Evolutionary conservation across 2,113 vertebrate species (phyloP).

Genomic region (Butorides virescens): DNA sequence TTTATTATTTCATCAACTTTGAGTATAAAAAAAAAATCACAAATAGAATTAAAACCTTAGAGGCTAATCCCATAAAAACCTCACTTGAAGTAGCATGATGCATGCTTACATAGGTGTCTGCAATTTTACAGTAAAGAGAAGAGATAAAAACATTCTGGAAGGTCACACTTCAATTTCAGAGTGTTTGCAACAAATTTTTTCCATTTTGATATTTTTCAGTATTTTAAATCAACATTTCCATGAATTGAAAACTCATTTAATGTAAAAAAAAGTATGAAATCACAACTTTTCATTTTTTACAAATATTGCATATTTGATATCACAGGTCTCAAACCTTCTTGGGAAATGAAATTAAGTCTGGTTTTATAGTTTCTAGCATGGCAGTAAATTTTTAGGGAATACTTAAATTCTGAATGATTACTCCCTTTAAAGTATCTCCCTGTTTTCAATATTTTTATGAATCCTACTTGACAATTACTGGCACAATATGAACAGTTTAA

Average conservation of each 20-base stretch:
- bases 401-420: neutral
- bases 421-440: neutral
- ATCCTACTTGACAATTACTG: neutral
- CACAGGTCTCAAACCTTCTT: neutral
- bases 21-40: neutral
- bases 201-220: neutral
- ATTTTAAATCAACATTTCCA: neutral
- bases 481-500: neutral
- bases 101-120: neutral
- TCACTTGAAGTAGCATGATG: neutral
- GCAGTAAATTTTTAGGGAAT: neutral
- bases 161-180: neutral
- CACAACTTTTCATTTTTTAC: neutral
- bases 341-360: neutral
- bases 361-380: neutral
- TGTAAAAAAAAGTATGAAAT: neutral
- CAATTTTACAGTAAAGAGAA: neutral
- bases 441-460: neutral
- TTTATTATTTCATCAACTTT: neutral
- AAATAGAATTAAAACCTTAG: neutral
- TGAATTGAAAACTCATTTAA: neutral
- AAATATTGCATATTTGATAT: neutral
- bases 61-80: neutral
- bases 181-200: neutral
- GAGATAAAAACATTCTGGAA: neutral